phyloP scores from a whole-genome alignment of 2,888 invertebrate species.

The Heterodera filipjevi region DNA sequence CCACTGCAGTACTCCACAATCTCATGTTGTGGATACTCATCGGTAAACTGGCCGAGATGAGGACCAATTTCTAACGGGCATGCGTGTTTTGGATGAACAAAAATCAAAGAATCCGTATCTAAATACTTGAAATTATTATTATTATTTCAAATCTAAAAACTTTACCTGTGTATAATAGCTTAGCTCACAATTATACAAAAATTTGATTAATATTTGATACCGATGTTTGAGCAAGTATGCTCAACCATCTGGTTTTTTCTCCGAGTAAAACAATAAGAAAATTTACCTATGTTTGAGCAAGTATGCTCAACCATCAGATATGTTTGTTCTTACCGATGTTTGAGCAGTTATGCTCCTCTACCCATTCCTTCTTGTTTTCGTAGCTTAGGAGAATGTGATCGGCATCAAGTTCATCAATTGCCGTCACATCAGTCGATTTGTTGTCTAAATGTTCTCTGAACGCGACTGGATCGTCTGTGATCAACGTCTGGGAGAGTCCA shows the following conservation, averaged over 20 bases:
- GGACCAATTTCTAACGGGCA: constrained; percentile 5
- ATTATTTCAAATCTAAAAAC: too few relatives aligned
- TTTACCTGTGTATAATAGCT: constrained; percentile 9
- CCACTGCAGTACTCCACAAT: constrained; percentile 14
- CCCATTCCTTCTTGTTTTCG: constrained; percentile 13
- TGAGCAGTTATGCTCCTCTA: background rate
- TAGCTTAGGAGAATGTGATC: constrained; percentile 13
- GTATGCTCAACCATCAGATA: too few relatives aligned
- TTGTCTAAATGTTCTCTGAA: constrained; percentile 4
- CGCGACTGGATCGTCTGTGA: constrained; percentile 1
- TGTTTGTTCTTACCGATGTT: constrained; percentile 19
- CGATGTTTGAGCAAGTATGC: too few relatives aligned
- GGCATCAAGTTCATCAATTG: background rate
- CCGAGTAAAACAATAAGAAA: too few relatives aligned
- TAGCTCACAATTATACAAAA: background rate
- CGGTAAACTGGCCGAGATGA: constrained; percentile 5
- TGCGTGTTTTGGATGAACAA: background rate
- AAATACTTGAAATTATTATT: background rate
- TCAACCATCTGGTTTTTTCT: too few relatives aligned
- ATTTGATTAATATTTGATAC: background rate
- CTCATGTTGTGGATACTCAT: constrained; percentile 22
- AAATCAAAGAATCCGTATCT: background rate
- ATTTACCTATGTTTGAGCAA: too few relatives aligned
- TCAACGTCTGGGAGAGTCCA: constrained; percentile 1
- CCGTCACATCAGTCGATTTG: background rate